Conservation (phyloP, 1,140 invertebrate species). For the Magallana angulata region DNA sequence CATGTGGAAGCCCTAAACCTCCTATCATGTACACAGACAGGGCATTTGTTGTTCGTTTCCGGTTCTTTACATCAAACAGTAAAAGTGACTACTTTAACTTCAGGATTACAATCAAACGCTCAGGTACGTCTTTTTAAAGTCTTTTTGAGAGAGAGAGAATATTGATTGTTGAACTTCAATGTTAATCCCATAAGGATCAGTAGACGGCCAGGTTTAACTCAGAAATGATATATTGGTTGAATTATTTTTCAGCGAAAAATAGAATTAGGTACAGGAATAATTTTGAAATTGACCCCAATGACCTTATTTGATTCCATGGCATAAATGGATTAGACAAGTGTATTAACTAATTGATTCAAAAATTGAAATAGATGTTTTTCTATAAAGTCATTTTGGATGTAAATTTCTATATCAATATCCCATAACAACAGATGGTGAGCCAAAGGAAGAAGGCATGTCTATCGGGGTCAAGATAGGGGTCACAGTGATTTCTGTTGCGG, state of each 20-base stretch:
- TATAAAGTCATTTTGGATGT: no score
- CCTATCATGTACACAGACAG: neutral
- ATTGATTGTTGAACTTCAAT: no score
- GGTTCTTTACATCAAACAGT: neutral
- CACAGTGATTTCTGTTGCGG: conserved; percentile 45
- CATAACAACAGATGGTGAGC: conserved; percentile 10
- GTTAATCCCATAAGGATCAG: no score
- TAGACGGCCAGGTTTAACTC: neutral
- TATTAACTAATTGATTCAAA: no score
- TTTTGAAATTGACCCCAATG: no score
- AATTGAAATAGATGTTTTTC: no score
- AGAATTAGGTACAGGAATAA: no score
- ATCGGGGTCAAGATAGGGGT: conserved; percentile 50
- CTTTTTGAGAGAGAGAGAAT: no score
- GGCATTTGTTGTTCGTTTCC: neutral
- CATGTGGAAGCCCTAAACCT: neutral
- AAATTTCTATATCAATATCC: no score
- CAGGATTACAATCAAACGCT: neutral
- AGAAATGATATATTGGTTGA: neutral
- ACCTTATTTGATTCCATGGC: no score
- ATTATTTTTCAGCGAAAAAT: neutral
- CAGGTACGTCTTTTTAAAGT: neutral
- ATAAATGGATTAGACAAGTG: no score
- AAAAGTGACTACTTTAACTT: neutral
- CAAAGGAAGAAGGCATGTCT: conserved; percentile 5